Evolutionary conservation across 2,113 vertebrate species (phyloP), one percentile per base, ranked within the genome.

Genomic region (Tiliqua scincoides): DNA sequence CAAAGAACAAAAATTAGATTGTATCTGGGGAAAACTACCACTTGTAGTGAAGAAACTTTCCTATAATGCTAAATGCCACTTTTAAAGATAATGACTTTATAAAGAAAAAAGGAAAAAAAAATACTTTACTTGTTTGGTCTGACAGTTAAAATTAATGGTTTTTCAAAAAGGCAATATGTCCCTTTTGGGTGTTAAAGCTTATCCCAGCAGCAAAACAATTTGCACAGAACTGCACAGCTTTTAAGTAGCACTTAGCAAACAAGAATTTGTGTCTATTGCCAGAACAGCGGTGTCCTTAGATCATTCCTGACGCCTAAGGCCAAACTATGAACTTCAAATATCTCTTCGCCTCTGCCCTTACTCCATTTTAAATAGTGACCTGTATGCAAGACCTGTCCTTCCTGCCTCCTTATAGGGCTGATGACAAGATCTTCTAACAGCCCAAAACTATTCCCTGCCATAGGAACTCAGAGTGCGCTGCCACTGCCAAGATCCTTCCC

Each of bases 131-230:
- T 92, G 91, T 93, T 94, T 91, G 89, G 83, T 91, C 90, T 94
- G 94, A 95, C 92, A 94, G 91, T 94, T 94, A 86, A 94, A 93
- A 91, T 92, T 94, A 94, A 93, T 93, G 88, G 88, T 92, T 90
- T 91, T 94, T 91, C 87, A 94, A 92, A 95, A 1, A 84, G 92
- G 87, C 90, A 91, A 89, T 93, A 93, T 89, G 93, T 92, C 90
- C 84, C 85, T 84, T 86, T 93, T 1, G 21, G 83, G 73, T 90
- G 87, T 73, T 91, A 91, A 93, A 89, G 91, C 92, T 91, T 94
- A 92, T 92, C 92, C 93, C 83, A 88, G 68, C 84, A 84, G 89
- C 74, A 70, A 90, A 94, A 92, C 88, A 91, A 32, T 87, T 92
- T 91, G 91, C 91, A 89, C 88, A 25, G 25, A 73, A 0, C 59